Evolutionary conservation across 2,113 vertebrate genomes (phyloP).

Genomic region (Microtus oregoni): DNA sequence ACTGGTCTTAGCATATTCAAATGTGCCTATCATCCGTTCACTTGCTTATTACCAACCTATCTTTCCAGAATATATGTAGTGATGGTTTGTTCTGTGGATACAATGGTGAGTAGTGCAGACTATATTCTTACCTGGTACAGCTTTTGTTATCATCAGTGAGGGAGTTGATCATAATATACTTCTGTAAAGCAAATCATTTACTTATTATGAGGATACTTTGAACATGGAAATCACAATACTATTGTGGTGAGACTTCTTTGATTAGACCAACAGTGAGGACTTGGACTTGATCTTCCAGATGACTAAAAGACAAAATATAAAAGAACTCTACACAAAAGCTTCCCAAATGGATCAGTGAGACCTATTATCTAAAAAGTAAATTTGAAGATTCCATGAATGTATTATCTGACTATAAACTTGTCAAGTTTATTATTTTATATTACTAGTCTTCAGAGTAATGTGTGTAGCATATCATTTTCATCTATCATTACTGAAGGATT

Average conservation of each 20-base stretch:
- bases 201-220: conserved; percentile 23
- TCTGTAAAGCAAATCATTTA: background rate
- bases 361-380: conserved; percentile 28
- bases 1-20: background rate
- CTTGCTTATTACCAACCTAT: background rate
- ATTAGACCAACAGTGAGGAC: background rate
- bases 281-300: background rate
- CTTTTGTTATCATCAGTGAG: background rate
- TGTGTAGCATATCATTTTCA: background rate
- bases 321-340: background rate
- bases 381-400: conserved; percentile 33
- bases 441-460: background rate
- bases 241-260: background rate
- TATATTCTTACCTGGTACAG: background rate
- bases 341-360: background rate
- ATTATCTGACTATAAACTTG: background rate
- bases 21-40: background rate
- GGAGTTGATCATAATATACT: background rate
- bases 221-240: background rate
- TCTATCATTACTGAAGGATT: background rate
- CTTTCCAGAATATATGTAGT: background rate
- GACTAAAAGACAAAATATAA: conserved; percentile 25
- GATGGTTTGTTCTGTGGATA: background rate
- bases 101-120: background rate
- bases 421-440: background rate